A percentile compares a stretch with the other conserved stretches of the same genome.
Conservation (phyloP, 2,113 vertebrate genomes). For the Nesospiza acunhae region DNA sequence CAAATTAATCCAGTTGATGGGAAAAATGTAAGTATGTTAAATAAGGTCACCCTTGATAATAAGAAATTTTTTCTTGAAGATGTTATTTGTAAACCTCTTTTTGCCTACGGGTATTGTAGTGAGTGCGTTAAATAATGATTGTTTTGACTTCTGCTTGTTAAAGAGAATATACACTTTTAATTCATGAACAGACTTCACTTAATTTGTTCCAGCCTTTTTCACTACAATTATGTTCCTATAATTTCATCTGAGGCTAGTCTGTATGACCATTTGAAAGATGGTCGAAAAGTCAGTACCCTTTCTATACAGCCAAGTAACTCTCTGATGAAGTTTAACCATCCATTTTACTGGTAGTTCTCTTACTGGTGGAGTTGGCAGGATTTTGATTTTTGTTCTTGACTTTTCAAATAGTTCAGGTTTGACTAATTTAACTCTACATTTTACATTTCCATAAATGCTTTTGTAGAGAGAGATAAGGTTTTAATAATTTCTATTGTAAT, state of each 20-base stretch:
- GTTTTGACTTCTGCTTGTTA: background rate
- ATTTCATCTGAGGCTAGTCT: background rate
- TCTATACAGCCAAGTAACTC: background rate
- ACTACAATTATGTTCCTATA: background rate
- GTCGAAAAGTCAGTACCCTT: background rate
- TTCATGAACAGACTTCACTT: background rate
- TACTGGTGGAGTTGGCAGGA: background rate
- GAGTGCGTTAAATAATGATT: background rate
- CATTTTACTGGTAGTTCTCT: background rate
- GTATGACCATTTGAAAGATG: background rate
- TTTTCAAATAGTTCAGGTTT: background rate
- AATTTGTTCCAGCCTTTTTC: background rate
- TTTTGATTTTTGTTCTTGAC: background rate
- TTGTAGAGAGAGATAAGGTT: rapidly evolving
- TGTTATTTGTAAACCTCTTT: background rate
- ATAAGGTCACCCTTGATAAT: background rate
- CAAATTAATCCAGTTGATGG: background rate
- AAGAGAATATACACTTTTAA: background rate
- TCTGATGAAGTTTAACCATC: background rate
- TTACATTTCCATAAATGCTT: background rate
- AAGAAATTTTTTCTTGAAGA: background rate
- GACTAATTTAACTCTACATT: background rate
- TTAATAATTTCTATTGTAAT: background rate
- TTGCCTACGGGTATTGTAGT: background rate
- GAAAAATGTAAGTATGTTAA: background rate